These are phyloP conservation scores for Hydrotaea cyrtoneurina DNA, from an alignment of 2,888 invertebrate genomes.

Conservation along the genomic window DNA sequence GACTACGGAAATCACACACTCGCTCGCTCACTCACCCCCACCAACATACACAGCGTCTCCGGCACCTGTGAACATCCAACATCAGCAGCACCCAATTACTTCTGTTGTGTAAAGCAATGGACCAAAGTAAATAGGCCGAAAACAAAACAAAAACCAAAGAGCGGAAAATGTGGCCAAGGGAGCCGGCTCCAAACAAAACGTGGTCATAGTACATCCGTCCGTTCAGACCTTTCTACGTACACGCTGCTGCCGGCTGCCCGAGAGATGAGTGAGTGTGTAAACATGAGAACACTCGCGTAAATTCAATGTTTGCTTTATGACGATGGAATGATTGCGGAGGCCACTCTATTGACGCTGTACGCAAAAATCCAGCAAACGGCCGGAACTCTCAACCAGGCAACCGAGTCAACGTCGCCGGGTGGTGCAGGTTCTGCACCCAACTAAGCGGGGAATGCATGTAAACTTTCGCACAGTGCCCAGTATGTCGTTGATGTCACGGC, in stretches of 20 bases:
- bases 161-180: not conserved
- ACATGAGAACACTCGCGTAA: constrained; percentile 35
- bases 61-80: constrained; percentile 22
- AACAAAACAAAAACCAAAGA: constrained; percentile 13
- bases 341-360: constrained; percentile 21
- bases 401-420: not conserved
- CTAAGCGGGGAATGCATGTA: not conserved
- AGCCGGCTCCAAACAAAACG: not conserved
- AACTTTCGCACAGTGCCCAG: not conserved
- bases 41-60: not conserved
- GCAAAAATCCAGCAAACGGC: not conserved
- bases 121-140: constrained; percentile 63
- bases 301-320: constrained; percentile 55
- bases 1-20: not conserved
- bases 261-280: constrained; percentile 43
- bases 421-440: not conserved
- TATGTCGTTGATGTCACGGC: not conserved
- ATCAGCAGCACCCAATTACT: constrained; percentile 32
- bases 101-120: constrained; percentile 3
- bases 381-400: not conserved
- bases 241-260: not conserved
- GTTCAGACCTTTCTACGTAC: not conserved
- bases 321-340: constrained; percentile 35
- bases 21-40: not conserved
- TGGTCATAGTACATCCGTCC: not conserved